These are phyloP conservation scores for Machaerirhynchus nigripectus DNA, from an alignment of 2,113 vertebrate genomes.

Conservation along the genomic window DNA sequence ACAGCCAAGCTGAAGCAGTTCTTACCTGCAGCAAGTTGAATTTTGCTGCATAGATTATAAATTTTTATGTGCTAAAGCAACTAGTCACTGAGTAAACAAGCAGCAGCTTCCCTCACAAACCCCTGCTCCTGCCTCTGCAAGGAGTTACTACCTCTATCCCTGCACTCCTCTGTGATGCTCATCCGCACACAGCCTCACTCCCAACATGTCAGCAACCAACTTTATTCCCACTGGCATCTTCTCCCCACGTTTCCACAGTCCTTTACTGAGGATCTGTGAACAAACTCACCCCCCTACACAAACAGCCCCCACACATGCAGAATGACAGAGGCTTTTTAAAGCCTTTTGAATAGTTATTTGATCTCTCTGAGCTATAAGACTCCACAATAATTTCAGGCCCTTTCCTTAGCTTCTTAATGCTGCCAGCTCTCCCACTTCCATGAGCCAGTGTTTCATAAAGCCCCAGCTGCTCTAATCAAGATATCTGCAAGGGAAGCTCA, in stretches of 20 bases:
- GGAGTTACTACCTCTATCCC: neutral
- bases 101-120: neutral
- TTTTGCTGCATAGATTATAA: neutral
- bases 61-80: neutral
- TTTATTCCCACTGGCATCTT: neutral
- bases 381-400: neutral
- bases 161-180: neutral
- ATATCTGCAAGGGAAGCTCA: constrained; percentile 41
- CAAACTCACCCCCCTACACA: neutral
- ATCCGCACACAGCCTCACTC: rapidly evolving
- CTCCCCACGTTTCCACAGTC: neutral
- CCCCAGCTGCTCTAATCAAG: constrained; percentile 38
- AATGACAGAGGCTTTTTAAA: neutral
- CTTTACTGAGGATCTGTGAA: neutral
- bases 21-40: neutral
- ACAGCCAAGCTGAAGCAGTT: neutral
- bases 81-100: neutral
- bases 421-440: neutral
- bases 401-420: neutral
- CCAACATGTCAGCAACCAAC: neutral
- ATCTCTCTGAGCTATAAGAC: neutral
- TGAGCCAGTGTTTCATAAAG: constrained; percentile 24
- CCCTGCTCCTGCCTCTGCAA: neutral
- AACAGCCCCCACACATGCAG: neutral
- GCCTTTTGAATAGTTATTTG: constrained; percentile 4